Evolutionary conservation across 2,888 invertebrate genomes (phyloP), one percentile per base, ranked within the genome.

Genomic region (Idaea biselata): DNA sequence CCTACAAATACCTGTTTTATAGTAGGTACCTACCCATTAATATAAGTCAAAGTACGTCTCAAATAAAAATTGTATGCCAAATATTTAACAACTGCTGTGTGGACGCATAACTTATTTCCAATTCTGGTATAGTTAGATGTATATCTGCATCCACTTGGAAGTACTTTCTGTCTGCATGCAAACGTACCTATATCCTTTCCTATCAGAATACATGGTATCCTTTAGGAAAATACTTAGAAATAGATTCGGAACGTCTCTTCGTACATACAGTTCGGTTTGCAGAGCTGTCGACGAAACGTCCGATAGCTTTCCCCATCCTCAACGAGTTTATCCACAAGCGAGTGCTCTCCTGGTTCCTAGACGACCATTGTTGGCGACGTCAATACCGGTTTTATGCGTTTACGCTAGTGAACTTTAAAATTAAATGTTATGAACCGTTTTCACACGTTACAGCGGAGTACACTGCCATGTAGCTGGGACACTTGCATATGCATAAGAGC

Each of bases 201-300:
- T 44, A 25, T 25, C 25, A 7, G 33, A 7, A 18, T 56, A 56
- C 11, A 66, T 72, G 69, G 68, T 69, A 73, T 73, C 70, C 77
- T 78, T 72, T 70, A 73, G 67, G 79, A 78, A 83, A 83, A 84
- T 80, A 81, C 82, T 81, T 76, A 81, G 78, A 73, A 78, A 81
- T 81, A 75, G 80, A 83, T 80, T 82, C 77, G 73, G 71, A 62
- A 72, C 61, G 72, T 44, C 44, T 44, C 44, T 14, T 44, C 14
- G 8, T 25, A 25, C 44, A 14, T 14, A 8, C 11, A 14, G 5
- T 44, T 69, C 68, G 72, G 86, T 89, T 89, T 88, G 80, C 89
- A 84, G 79, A 87, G 88, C 88, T 81, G 78, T 89, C 77, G 86
- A 88, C 68, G 76, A 79, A 77, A 75, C 82, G 78, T 72, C 77